phyloP scores from a whole-genome alignment of 2,797 vertebrate species.

The Phrynocephalus forsythii region DNA sequence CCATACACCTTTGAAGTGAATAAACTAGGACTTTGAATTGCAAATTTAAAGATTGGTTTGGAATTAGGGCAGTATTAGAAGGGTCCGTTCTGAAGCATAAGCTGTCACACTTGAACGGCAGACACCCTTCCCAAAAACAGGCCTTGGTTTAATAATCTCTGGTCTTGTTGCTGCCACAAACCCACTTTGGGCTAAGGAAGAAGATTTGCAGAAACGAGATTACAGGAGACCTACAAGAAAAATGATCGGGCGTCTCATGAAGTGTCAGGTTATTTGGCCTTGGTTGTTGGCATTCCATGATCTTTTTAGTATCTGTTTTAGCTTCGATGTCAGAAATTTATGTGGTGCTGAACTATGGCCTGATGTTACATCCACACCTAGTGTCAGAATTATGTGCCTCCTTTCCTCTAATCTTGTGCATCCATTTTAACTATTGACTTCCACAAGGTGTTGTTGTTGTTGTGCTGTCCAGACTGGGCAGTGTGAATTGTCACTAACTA shows the following conservation, averaged over 20 bases:
- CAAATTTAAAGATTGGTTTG: background rate
- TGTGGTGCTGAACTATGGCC: background rate
- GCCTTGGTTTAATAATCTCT: background rate
- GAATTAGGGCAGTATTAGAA: background rate
- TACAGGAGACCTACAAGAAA: background rate
- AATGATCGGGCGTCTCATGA: background rate
- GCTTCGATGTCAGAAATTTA: background rate
- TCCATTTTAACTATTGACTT: background rate
- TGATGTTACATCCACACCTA: background rate
- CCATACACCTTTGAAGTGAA: too few species aligned
- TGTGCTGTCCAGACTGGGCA: background rate
- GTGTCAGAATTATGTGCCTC: background rate
- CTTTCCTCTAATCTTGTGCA: background rate
- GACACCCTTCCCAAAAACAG: constrained; percentile 3
- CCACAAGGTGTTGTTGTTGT: background rate
- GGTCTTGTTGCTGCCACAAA: background rate
- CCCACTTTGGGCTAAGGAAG: background rate
- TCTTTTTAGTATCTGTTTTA: background rate
- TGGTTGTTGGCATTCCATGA: background rate
- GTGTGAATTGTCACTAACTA: background rate
- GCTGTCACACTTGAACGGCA: background rate
- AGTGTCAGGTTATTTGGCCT: background rate
- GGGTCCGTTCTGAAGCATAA: background rate
- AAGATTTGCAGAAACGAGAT: background rate
- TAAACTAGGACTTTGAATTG: background rate